phyloP scores from a whole-genome alignment of 2,888 invertebrate species.

The Bombyx huttoni region DNA sequence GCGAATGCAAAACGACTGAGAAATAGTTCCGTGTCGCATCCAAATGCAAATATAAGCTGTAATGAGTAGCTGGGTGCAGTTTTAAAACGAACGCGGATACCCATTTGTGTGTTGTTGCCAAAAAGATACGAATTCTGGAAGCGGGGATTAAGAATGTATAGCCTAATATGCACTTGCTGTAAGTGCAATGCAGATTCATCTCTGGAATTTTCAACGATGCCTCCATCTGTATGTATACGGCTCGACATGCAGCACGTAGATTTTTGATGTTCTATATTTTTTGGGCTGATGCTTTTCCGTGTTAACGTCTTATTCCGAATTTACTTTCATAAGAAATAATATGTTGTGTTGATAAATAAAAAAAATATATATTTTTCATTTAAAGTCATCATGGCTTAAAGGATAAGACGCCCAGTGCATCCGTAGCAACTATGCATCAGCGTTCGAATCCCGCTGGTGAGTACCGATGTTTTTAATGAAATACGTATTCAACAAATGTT shows the following conservation, averaged over 20 bases:
- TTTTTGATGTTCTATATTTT: not conserved
- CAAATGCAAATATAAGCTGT: conserved; percentile 49
- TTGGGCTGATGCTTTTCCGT: not conserved
- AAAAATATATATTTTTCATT: too few relatives aligned
- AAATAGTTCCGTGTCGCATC: conserved; percentile 18
- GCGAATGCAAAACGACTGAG: conserved; percentile 1
- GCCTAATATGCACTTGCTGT: conserved; percentile 47
- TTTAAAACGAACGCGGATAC: conserved; percentile 38
- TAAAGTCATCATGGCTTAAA: too few relatives aligned
- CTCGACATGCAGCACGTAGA: not conserved
- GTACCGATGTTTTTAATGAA: too few relatives aligned
- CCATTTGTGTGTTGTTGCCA: conserved; percentile 35
- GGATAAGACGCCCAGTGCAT: too few relatives aligned
- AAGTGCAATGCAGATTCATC: conserved; percentile 38
- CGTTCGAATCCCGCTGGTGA: too few relatives aligned
- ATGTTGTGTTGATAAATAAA: too few relatives aligned
- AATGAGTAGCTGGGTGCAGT: conserved; percentile 56
- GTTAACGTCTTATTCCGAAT: too few relatives aligned
- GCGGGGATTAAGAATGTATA: conserved; percentile 53
- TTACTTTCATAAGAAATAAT: too few relatives aligned
- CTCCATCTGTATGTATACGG: not conserved
- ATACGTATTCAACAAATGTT: too few relatives aligned
- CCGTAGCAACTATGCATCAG: too few relatives aligned
- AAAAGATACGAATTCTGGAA: conserved; percentile 46
- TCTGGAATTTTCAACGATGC: conserved; percentile 28